phyloP scores from a whole-genome alignment of 2,888 invertebrate genomes.

The Drosophila longiperda region DNA sequence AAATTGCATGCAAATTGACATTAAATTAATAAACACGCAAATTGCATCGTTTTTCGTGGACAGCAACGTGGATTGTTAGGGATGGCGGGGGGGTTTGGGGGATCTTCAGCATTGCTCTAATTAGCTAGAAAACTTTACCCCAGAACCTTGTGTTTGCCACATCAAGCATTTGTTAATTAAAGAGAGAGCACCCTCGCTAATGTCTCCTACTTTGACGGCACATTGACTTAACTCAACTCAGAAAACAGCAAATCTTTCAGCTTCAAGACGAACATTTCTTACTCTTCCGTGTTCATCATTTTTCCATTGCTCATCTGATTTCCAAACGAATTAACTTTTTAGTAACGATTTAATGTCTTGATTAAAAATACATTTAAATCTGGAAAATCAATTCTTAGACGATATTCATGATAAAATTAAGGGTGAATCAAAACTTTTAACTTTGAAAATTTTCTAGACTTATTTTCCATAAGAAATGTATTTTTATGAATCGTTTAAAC shows the following conservation, averaged over 20 bases:
- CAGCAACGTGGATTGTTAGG: not conserved
- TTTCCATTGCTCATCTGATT: not conserved
- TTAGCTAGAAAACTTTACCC: slow-evolving; percentile 69
- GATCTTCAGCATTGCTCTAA: slow-evolving; percentile 44
- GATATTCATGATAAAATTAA: not conserved
- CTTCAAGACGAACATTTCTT: not conserved
- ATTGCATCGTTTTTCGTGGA: slow-evolving; percentile 56
- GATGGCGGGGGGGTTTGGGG: not conserved
- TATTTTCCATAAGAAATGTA: not conserved
- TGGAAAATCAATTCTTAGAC: not conserved
- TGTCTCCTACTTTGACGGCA: slow-evolving; percentile 48
- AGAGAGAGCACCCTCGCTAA: slow-evolving; percentile 37
- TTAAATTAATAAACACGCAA: slow-evolving; percentile 77
- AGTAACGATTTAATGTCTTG: not conserved
- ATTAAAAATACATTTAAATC: not conserved
- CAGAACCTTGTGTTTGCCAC: slow-evolving; percentile 33
- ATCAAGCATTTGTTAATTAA: slow-evolving; percentile 70
- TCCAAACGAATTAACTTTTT: not conserved
- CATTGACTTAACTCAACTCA: slow-evolving; percentile 21
- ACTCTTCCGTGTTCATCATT: not conserved
- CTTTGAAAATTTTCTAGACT: not conserved
- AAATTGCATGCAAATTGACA: slow-evolving; percentile 79
- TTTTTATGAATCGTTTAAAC: not conserved
- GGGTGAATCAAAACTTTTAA: not conserved
- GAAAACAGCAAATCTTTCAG: not conserved